These are phyloP conservation scores for Pterostichus madidus DNA, from an alignment of 2,888 invertebrate genomes.

Conservation along the genomic window DNA sequence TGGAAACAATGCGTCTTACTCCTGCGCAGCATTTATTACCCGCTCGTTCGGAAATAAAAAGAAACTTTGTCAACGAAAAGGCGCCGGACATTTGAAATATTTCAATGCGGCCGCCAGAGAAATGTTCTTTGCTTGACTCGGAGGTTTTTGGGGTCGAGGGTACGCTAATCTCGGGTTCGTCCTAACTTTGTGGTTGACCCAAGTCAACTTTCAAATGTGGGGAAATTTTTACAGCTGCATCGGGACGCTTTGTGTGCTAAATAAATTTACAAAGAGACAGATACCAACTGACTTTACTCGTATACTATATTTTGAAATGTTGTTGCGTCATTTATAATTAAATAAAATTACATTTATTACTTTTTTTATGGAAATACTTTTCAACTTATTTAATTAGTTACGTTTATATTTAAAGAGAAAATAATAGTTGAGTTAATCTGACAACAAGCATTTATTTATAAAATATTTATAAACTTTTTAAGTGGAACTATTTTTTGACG, in stretches of 20 bases:
- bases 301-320: too few relatives aligned
- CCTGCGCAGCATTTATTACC: constrained; percentile 36
- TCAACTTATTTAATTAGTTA: too few relatives aligned
- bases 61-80: constrained; percentile 38
- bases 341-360: too few relatives aligned
- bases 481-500: too few relatives aligned
- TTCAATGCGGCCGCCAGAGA: constrained; percentile 37
- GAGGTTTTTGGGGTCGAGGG: constrained; percentile 26
- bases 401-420: too few relatives aligned
- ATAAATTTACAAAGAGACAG: neutral
- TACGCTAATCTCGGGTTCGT: constrained; percentile 45
- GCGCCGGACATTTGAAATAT: constrained; percentile 46
- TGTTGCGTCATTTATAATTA: neutral
- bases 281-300: neutral
- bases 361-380: too few relatives aligned
- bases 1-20: constrained; percentile 41
- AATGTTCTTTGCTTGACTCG: constrained; percentile 13
- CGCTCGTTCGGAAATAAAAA: constrained; percentile 36
- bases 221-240: constrained; percentile 30
- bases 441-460: too few relatives aligned
- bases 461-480: too few relatives aligned
- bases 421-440: too few relatives aligned
- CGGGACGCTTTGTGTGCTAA: neutral
- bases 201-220: constrained; percentile 43
- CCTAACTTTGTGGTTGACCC: constrained; percentile 38